Base-by-base conservation (phyloP, 2,888 invertebrate species). In the Pimpla rufipes region DNA sequence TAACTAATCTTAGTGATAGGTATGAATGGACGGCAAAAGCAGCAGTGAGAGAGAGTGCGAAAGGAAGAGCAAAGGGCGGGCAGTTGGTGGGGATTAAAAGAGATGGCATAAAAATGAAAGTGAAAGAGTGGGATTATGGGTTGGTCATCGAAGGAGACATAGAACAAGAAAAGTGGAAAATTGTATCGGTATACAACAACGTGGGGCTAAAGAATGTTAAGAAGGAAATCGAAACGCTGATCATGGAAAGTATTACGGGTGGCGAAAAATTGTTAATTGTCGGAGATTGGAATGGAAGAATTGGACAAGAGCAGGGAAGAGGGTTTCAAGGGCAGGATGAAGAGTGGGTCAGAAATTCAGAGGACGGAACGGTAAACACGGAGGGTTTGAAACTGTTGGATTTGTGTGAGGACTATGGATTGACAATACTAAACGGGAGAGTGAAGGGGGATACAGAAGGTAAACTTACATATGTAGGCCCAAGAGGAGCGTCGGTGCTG, bases 181-280 rank as follows among this genome's bases (percentile, higher is more conserved):
- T 77, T 21, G n/a, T 77, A 35, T 35, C 77, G n/a, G 47, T 59
- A 2, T 77, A 68, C 11, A 67, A 77, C 21, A 76, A 77, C 11
- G 59, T 37, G 3, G 68, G 68, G 10, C 5, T 68, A 0, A 21
- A 10, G 40, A 10, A 59, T 11, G 37, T 77, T 1, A 68, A 18
- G 5, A 47, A 47, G n/a, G n/a, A n/a, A n/a, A n/a, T n/a, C n/a
- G n/a, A n/a, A n/a, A n/a, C n/a, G n/a, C n/a, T n/a, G n/a, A n/a
- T n/a, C n/a, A n/a, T n/a, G 21, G 42, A 59, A 7, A 59, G 23
- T 18, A 29, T 68, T 8, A 18, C n/a, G n/a, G n/a, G 16, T 6
- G 18, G 13, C 2, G 59, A 45, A 0, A 50, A 21, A 11, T 21
- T n/a, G 11, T 6, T 77, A 16, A 21, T 77, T 2, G 68, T 62